These are phyloP conservation scores for Bothrops alternatus DNA, from an alignment of 2,797 vertebrate species.

Conservation along the genomic window DNA sequence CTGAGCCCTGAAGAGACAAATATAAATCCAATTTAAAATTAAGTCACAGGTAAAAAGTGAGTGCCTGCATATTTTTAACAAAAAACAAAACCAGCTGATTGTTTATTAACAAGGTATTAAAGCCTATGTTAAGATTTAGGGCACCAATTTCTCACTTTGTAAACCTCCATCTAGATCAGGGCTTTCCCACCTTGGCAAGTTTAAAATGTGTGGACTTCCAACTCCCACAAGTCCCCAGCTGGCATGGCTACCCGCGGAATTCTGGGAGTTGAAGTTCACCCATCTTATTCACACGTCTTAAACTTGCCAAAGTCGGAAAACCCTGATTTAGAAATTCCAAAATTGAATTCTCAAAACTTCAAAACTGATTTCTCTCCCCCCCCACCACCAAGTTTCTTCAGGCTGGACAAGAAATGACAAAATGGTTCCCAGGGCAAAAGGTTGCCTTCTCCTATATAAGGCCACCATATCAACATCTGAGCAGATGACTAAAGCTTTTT, in stretches of 20 bases:
- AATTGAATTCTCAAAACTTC: not conserved
- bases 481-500: not conserved
- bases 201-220: not conserved
- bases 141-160: not conserved
- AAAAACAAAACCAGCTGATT: not conserved
- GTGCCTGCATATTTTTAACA: not conserved
- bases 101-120: not conserved
- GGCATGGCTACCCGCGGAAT: too few species aligned
- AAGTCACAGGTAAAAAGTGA: not conserved
- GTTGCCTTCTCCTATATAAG: not conserved
- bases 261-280: too few species aligned
- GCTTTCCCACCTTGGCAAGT: not conserved
- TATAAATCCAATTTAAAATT: not conserved
- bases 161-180: not conserved
- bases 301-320: not conserved
- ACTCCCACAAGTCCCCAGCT: not conserved
- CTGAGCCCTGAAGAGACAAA: not conserved
- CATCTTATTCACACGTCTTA: not conserved
- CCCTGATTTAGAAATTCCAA: not conserved
- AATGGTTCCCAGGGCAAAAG: not conserved
- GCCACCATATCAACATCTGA: not conserved
- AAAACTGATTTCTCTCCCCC: not conserved
- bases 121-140: not conserved
- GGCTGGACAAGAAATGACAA: not conserved
- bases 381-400: not conserved